Evolutionary conservation across 2,113 vertebrate species (phyloP).

Genomic region (Lophochroa leadbeateri): DNA sequence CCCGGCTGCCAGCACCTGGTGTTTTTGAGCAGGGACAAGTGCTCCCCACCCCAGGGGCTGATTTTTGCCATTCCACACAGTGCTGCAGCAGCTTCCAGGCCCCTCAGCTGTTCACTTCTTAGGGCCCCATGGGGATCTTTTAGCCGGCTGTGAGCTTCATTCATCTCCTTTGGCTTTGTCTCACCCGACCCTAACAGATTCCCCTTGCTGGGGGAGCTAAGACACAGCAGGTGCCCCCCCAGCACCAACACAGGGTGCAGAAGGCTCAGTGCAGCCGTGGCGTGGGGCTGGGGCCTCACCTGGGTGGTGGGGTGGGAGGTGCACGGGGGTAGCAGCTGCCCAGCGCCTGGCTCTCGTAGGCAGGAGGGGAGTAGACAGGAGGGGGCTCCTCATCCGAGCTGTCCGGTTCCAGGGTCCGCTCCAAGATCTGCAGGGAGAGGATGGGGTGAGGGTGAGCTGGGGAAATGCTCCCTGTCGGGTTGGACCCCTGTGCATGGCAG

Average conservation of each 20-base stretch:
- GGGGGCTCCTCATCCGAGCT: slow-evolving; percentile 97
- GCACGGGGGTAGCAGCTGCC: slow-evolving; percentile 72
- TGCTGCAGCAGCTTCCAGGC: background rate
- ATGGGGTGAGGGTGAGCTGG: rapidly evolving
- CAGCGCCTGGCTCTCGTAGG: slow-evolving; percentile 87
- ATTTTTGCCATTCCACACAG: slow-evolving; percentile 28
- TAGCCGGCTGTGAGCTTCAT: slow-evolving; percentile 43
- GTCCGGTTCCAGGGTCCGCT: slow-evolving; percentile 92
- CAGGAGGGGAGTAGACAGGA: slow-evolving; percentile 92
- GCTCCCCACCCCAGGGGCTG: background rate
- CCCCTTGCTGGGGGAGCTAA: background rate
- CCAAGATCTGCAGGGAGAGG: slow-evolving; percentile 82
- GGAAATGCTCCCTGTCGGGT: rapidly evolving
- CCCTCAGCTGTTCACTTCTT: background rate
- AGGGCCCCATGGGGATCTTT: background rate
- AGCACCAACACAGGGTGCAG: rapidly evolving
- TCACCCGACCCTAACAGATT: rapidly evolving
- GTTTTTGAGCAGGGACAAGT: rapidly evolving
- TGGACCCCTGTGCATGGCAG: rapidly evolving
- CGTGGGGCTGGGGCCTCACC: slow-evolving; percentile 67
- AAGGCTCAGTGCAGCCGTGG: rapidly evolving
- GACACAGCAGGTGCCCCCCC: background rate
- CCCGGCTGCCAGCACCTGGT: background rate
- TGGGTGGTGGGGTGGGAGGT: slow-evolving; percentile 84
- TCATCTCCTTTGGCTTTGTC: background rate